Conservation (phyloP, 2,113 vertebrate species). For the Petrocephalus microphthalmus region DNA sequence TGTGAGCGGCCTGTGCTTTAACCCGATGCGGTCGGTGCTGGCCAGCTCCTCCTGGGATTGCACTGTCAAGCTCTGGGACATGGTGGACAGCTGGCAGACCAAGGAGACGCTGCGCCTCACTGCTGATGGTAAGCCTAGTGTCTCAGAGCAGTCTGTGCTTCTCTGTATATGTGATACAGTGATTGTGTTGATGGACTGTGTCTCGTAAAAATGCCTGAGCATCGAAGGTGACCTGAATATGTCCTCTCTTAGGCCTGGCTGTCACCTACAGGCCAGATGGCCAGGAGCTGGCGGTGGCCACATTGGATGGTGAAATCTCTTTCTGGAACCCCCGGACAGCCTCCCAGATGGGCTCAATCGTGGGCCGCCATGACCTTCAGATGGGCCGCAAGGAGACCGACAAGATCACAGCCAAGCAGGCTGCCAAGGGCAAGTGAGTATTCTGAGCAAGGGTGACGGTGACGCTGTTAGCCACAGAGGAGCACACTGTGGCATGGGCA, state of each 20-base stretch:
- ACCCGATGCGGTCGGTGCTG: conserved; percentile 76
- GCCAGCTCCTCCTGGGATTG: conserved; percentile 94
- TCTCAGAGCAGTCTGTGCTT: not conserved
- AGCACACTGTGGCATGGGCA: not conserved
- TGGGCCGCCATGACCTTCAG: conserved; percentile 82
- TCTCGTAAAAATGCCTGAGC: not conserved
- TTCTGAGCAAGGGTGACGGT: not conserved
- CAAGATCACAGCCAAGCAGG: conserved; percentile 88
- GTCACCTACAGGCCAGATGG: conserved; percentile 84
- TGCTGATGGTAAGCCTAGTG: conserved; percentile 70
- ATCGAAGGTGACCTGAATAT: not conserved
- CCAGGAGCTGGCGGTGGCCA: conserved; percentile 78
- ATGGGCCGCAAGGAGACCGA: conserved; percentile 84
- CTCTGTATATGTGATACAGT: not conserved
- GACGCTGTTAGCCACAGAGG: not conserved
- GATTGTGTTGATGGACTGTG: not conserved
- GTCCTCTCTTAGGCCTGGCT: conserved; percentile 60
- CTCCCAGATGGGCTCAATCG: conserved; percentile 71
- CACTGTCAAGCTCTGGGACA: conserved; percentile 89
- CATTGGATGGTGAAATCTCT: conserved; percentile 80
- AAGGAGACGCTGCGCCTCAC: conserved; percentile 75
- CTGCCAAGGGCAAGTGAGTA: conserved; percentile 88
- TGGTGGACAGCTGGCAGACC: conserved; percentile 92
- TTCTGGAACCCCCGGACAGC: conserved; percentile 84
- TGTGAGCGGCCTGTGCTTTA: conserved; percentile 81